A percentile compares a stretch with the other conserved stretches of the same genome.
phyloP scores from a whole-genome alignment of 1,140 invertebrate genomes.

The Rhysida immarginata region DNA sequence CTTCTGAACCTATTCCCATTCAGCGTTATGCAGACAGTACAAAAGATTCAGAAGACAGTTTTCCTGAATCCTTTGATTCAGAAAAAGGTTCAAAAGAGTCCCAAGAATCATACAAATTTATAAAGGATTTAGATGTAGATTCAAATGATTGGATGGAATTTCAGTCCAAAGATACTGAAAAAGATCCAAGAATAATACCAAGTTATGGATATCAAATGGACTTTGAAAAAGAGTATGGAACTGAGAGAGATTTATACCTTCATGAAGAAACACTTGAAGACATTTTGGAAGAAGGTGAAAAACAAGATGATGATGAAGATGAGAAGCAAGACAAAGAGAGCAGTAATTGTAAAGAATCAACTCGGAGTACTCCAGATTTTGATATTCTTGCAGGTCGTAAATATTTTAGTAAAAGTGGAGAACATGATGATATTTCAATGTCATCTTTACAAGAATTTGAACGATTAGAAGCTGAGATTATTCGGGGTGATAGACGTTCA shows the following conservation, averaged over 20 bases:
- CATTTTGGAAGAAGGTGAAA: conserved; percentile 53
- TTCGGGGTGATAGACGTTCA: conserved; percentile 26
- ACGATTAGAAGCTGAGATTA: conserved; percentile 63
- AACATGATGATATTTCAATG: conserved; percentile 79
- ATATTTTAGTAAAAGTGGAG: conserved; percentile 57
- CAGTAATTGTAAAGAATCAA: conserved; percentile 48
- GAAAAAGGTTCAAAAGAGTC: conserved; percentile 69
- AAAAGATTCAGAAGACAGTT: no score
- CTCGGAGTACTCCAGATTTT: conserved; percentile 66
- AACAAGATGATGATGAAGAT: conserved; percentile 68
- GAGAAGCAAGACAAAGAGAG: conserved; percentile 50
- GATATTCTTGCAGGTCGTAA: conserved; percentile 60
- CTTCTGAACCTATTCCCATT: no score
- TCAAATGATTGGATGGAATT: conserved; percentile 55
- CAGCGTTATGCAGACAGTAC: no score
- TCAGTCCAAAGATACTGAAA: conserved; percentile 53
- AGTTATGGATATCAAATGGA: conserved; percentile 51
- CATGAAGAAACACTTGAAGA: conserved; percentile 52
- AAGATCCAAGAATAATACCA: conserved; percentile 43
- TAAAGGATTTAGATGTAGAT: not conserved
- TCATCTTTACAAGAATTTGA: conserved; percentile 89
- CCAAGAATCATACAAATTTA: conserved; percentile 36
- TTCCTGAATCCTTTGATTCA: no score
- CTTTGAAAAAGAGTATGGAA: conserved; percentile 19
- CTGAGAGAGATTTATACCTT: conserved; percentile 5